Conservation (phyloP, 2,113 vertebrate species). For the Cochlearius cochlearius region DNA sequence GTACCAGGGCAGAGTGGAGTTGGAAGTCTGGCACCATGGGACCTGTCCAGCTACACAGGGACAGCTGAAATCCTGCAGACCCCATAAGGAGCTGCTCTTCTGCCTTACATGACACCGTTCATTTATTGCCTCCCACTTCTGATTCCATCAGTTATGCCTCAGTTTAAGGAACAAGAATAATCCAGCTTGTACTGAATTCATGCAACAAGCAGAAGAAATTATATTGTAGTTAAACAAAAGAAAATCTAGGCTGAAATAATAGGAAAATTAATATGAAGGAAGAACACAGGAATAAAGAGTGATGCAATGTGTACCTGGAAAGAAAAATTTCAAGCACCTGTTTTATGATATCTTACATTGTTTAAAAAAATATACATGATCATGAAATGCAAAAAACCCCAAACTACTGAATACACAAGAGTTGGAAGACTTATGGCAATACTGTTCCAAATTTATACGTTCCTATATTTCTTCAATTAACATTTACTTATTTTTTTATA, state of each 20-base stretch:
- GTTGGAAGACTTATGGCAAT: not conserved
- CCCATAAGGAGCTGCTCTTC: fast-evolving
- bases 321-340: not conserved
- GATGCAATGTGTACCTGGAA: not conserved
- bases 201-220: not conserved
- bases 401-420: not conserved
- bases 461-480: not conserved
- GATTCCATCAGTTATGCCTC: not conserved
- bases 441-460: not conserved
- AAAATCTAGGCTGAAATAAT: not conserved
- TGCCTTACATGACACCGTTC: not conserved
- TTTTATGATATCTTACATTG: not conserved
- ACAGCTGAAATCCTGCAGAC: not conserved
- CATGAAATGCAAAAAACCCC: not conserved
- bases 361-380: fast-evolving
- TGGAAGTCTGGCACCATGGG: not conserved
- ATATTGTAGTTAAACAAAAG: not conserved
- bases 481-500: not conserved
- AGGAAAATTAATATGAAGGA: not conserved
- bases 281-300: not conserved
- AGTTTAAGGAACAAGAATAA: not conserved
- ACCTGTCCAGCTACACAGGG: not conserved
- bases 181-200: not conserved
- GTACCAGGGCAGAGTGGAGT: not conserved
- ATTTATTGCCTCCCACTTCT: not conserved